A percentile compares a stretch with the other conserved stretches of the same genome.
These are phyloP conservation scores for Galemys pyrenaicus DNA, from an alignment of 2,113 vertebrate species.

Conservation along the genomic window DNA sequence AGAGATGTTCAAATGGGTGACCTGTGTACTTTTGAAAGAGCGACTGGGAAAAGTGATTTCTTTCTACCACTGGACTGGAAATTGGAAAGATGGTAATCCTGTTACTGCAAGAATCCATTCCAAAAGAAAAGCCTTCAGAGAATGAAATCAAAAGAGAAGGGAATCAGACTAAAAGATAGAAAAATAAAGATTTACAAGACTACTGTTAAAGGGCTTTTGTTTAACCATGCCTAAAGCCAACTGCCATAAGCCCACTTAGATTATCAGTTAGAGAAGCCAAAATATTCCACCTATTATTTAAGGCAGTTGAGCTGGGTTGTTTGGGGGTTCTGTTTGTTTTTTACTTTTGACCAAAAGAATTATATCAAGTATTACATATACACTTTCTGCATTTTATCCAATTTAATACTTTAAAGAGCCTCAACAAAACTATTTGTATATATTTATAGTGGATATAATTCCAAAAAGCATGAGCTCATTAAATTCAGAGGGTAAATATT, in stretches of 20 bases:
- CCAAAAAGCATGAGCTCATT: background rate
- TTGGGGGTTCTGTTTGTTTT: background rate
- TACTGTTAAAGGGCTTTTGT: background rate
- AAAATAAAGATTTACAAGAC: background rate
- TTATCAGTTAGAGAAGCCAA: background rate
- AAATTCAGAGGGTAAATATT: conserved; percentile 26
- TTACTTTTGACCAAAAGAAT: conserved; percentile 13
- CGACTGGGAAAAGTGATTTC: background rate
- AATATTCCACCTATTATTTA: background rate
- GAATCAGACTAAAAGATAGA: background rate
- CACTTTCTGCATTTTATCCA: background rate
- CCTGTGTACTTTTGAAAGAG: background rate
- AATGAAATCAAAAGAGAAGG: background rate
- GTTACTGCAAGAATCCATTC: background rate
- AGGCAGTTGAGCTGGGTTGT: background rate
- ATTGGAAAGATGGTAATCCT: background rate
- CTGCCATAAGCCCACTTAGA: background rate
- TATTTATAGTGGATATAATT: background rate
- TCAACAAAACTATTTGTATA: background rate
- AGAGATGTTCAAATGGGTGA: background rate
- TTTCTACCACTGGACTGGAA: background rate
- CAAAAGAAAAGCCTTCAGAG: background rate
- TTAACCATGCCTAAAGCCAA: background rate
- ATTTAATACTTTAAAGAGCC: background rate
- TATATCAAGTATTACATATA: background rate